Percentiles rank a stretch among this genome's conserved stretches.
Conservation (phyloP, 2,888 invertebrate species). For the Oligia fasciuncula region DNA sequence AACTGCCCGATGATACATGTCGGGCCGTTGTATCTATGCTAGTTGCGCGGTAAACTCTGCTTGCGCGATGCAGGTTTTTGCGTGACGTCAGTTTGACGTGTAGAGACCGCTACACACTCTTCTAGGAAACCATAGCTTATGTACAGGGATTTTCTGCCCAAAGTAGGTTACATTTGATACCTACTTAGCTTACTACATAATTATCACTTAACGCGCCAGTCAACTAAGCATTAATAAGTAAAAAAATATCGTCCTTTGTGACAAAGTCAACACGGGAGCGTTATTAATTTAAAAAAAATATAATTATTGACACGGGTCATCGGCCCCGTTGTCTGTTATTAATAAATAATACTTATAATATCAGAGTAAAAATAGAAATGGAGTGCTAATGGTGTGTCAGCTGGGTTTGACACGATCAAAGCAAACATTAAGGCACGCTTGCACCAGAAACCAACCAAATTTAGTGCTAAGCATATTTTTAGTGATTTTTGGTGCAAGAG, state of each 20-base stretch:
- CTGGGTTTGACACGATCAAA: background rate
- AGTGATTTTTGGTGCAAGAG: background rate
- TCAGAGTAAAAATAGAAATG: background rate
- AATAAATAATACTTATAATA: background rate
- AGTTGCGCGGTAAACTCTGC: too few relatives aligned
- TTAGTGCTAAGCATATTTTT: background rate
- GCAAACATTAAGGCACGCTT: background rate
- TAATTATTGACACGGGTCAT: background rate
- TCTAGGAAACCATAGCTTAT: background rate
- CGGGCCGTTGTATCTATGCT: too few relatives aligned
- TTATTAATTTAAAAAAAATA: background rate
- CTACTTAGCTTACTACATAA: background rate
- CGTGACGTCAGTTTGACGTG: too few relatives aligned
- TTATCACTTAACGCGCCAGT: background rate
- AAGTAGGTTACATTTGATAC: background rate
- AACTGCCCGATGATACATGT: too few relatives aligned
- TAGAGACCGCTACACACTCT: background rate
- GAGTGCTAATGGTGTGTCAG: background rate
- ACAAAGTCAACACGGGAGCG: background rate
- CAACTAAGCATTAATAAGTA: background rate
- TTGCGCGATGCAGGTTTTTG: too few relatives aligned
- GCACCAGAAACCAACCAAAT: background rate
- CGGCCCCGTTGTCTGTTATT: background rate
- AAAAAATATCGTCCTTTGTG: background rate
- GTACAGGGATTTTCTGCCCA: background rate